Conservation (phyloP, 2,113 vertebrate genomes). For the Camarhynchus parvulus region DNA sequence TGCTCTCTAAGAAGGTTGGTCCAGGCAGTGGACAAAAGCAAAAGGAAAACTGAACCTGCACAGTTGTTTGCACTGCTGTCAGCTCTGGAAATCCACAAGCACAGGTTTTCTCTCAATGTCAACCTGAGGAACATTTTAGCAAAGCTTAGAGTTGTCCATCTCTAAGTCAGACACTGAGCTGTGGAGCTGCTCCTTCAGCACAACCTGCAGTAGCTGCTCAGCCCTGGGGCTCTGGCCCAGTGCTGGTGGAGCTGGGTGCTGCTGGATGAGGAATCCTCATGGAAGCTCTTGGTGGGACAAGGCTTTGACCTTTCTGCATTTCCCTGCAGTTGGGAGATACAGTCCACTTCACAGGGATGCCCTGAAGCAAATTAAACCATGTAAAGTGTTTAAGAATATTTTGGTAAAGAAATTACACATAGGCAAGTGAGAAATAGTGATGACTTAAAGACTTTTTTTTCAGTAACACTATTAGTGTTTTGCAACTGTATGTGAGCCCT, state of each 20-base stretch:
- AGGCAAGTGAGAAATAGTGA: not conserved
- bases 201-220: not conserved
- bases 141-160: not conserved
- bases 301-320: not conserved
- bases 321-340: not conserved
- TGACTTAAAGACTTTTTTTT: not conserved
- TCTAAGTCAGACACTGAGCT: not conserved
- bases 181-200: not conserved
- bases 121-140: not conserved
- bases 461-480: not conserved
- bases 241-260: accelerated
- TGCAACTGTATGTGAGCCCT: not conserved
- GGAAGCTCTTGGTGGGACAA: not conserved
- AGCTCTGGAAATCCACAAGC: not conserved
- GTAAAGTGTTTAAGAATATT: not conserved
- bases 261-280: not conserved
- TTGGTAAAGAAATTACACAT: not conserved
- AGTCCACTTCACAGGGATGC: not conserved
- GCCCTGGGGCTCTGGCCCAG: accelerated
- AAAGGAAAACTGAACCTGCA: not conserved
- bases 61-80: not conserved
- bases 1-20: not conserved
- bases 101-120: not conserved
- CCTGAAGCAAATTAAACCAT: not conserved
- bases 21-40: not conserved